These are phyloP conservation scores for Drosophila ambigua DNA, from an alignment of 1,140 invertebrate genomes.

Conservation along the genomic window DNA sequence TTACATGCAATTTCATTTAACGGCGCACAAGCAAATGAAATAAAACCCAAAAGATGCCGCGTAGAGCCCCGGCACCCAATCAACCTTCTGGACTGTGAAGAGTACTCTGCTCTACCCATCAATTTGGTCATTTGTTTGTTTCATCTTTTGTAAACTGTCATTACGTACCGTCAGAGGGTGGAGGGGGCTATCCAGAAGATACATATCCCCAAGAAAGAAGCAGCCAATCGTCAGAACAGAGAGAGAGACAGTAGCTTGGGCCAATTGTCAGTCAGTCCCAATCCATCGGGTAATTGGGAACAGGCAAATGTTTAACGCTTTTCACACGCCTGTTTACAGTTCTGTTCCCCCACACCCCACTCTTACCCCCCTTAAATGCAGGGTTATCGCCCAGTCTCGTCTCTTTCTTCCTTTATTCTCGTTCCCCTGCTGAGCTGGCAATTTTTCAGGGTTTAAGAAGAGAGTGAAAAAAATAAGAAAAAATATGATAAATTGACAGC, in stretches of 20 bases:
- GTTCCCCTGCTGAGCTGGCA: neutral
- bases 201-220: no score
- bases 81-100: neutral
- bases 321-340: constrained; percentile 53
- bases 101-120: neutral
- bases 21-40: constrained; percentile 76
- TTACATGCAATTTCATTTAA: constrained; percentile 79
- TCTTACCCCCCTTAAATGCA: no score
- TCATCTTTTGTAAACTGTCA: constrained; percentile 80
- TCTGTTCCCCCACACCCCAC: neutral
- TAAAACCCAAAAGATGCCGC: constrained; percentile 22
- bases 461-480: constrained; percentile 6
- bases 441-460: constrained; percentile 43
- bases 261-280: constrained; percentile 47
- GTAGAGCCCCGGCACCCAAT: no score
- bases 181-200: constrained; percentile 64
- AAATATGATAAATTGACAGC: constrained; percentile 73
- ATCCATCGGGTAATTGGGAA: constrained; percentile 43
- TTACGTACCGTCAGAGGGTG: constrained; percentile 50
- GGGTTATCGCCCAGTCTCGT: neutral
- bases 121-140: constrained; percentile 74
- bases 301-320: constrained; percentile 55
- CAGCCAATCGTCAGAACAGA: constrained; percentile 1
- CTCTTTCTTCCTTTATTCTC: neutral
- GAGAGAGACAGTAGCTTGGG: constrained; percentile 45